phyloP scores from a whole-genome alignment of 2,113 vertebrate genomes.

The Sylvicapra grimmia region DNA sequence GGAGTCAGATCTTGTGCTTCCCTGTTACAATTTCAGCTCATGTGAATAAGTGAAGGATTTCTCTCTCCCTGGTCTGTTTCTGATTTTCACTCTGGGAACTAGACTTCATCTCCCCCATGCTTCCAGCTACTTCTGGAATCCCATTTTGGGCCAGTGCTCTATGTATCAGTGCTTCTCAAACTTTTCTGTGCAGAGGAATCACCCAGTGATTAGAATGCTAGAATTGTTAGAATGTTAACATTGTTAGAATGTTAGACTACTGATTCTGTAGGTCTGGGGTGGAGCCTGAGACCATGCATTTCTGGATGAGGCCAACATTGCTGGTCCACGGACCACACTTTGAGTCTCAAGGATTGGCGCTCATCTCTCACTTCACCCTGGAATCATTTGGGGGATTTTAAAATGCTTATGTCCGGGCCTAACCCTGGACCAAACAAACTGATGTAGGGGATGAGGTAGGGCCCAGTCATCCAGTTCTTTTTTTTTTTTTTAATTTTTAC shows the following conservation, averaged over 20 bases:
- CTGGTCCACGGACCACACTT: not conserved
- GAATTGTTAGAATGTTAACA: not conserved
- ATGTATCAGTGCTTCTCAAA: not conserved
- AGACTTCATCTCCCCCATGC: not conserved
- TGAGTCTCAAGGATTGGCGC: not conserved
- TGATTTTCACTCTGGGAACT: not conserved
- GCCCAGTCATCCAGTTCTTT: fast-evolving
- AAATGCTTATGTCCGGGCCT: not conserved
- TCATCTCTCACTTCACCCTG: not conserved
- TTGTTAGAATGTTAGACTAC: not conserved
- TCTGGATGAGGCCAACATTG: not conserved
- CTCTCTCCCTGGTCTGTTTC: not conserved
- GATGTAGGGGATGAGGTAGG: not conserved
- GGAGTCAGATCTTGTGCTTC: not conserved
- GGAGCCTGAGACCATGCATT: too few relatives aligned
- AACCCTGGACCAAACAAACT: not conserved
- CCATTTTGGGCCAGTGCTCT: not conserved
- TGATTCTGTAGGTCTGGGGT: not conserved
- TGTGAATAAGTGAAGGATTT: not conserved
- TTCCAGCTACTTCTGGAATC: not conserved
- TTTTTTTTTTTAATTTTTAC: not conserved
- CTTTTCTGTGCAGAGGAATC: not conserved
- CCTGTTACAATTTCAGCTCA: not conserved
- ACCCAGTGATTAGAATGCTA: not conserved
- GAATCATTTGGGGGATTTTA: not conserved